These are phyloP conservation scores for Periophthalmus magnuspinnatus DNA, from an alignment of 2,797 vertebrate genomes.

Conservation along the genomic window DNA sequence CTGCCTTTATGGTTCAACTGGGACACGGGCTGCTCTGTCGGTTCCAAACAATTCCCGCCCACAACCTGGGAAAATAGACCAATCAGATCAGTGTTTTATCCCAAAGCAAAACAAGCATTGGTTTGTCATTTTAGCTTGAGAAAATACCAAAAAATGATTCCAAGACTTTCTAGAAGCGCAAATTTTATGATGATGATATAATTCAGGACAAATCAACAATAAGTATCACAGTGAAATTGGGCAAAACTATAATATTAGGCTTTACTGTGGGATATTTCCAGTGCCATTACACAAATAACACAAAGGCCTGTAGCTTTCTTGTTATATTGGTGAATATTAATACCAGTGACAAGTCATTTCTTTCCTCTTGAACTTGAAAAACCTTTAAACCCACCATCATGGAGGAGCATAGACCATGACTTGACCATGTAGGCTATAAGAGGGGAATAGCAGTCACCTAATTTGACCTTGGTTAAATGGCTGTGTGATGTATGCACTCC, in stretches of 20 bases:
- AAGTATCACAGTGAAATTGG: too few relatives aligned
- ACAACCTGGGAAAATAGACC: slow-evolving; percentile 38
- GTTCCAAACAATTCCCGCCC: slow-evolving; percentile 39
- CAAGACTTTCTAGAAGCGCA: not conserved
- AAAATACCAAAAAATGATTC: not conserved
- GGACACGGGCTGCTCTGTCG: not conserved
- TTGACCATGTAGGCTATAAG: not conserved
- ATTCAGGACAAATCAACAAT: too few relatives aligned
- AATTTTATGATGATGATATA: too few relatives aligned
- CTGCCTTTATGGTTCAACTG: not conserved
- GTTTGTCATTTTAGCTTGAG: slow-evolving; percentile 13
- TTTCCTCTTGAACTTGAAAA: not conserved
- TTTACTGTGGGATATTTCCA: too few relatives aligned
- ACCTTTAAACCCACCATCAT: not conserved
- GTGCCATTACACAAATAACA: too few relatives aligned
- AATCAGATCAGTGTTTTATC: slow-evolving; percentile 39
- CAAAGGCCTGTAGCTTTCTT: too few relatives aligned
- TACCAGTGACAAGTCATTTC: too few relatives aligned
- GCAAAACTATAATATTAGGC: too few relatives aligned
- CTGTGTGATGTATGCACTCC: slow-evolving; percentile 9
- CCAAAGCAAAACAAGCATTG: slow-evolving; percentile 6
- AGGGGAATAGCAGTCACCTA: not conserved
- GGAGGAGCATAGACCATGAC: too few relatives aligned
- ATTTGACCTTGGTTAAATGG: not conserved
- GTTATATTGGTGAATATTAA: too few relatives aligned